Percentiles rank a stretch among this genome's conserved stretches.
phyloP scores from a whole-genome alignment of 2,888 invertebrate genomes.

The Drosophila leonis region DNA sequence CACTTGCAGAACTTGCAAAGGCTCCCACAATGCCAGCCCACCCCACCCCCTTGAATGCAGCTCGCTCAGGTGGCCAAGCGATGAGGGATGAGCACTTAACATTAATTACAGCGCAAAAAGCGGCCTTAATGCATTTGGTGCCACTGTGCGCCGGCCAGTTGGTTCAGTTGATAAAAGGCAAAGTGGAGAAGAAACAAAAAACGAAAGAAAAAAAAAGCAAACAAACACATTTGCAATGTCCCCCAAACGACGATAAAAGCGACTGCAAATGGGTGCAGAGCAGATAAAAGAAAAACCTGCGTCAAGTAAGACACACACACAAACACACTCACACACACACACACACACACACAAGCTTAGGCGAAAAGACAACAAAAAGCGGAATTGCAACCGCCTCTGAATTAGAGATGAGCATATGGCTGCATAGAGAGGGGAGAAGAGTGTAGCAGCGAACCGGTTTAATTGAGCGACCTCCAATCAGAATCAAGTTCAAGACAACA shows the following conservation, averaged over 20 bases:
- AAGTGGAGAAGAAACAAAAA: constrained; percentile 14
- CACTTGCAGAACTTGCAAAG: constrained; percentile 16
- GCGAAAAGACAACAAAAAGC: constrained; percentile 45
- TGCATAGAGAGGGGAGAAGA: background rate
- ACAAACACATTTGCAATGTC: constrained; percentile 51
- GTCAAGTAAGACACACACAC: constrained; percentile 36
- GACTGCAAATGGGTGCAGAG: constrained; percentile 48
- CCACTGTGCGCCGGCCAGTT: constrained; percentile 57
- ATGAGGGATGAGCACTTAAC: constrained; percentile 52
- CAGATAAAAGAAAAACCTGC: constrained; percentile 52
- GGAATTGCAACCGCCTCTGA: constrained; percentile 55
- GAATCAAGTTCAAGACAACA: constrained; percentile 74
- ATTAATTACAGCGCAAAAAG: constrained; percentile 61
- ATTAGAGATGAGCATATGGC: constrained; percentile 38
- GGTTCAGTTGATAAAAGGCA: constrained; percentile 46
- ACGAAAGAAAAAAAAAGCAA: constrained; percentile 24
- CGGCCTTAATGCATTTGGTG: constrained; percentile 61
- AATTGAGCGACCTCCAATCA: constrained; percentile 77
- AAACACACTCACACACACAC: constrained; percentile 10
- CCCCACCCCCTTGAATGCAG: background rate
- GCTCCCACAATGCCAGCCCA: background rate
- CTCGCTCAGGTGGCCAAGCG: constrained; percentile 26
- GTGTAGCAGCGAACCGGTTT: constrained; percentile 67
- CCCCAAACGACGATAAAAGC: constrained; percentile 32
- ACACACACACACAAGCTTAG: constrained; percentile 6